Evolutionary conservation across 2,797 vertebrate species (phyloP), one percentile per base, ranked within the genome.

Genomic region (Okamejei kenojei): DNA sequence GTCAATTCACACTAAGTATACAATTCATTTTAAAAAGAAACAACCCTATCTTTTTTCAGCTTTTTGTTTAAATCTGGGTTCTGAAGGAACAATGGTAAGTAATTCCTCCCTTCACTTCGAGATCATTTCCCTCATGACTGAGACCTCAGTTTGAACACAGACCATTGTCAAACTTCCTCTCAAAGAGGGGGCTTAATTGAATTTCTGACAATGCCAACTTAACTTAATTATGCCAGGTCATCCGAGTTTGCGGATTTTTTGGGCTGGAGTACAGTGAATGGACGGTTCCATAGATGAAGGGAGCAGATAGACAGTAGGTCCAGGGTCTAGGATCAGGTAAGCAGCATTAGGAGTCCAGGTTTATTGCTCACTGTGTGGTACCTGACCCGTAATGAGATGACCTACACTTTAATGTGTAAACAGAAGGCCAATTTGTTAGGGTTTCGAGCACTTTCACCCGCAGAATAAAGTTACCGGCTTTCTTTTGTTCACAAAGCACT

Each of bases 341-440:
- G 61, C 19, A 88, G n/a, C 17, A 88, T 0, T 2, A 35, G 15
- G 26, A 63, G n/a, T 23, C 61, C 84, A 68, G 17, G 61, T 68
- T 32, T 88, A 63, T 21, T 21, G 63, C 63, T 88, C 84, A 68
- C 84, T 88, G 63, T 88, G 84, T 88, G 84, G 63, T 68, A 88
- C 29, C 17, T 68, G 63, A 88, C 68, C 63, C 63, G n/a, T 71
- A 92, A 76, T 54, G 73, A 71, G 26, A 17, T 13, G 54, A 92
- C 38, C 23, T 73, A 45, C 73, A 74, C 90, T 71, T 92, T 76
- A 76, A 92, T 54, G 35, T 35, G 71, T 38, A 76, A 92, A 92
- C 68, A 92, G 38, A 92, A 76, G 71, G 35, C 71, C n/a, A 76
- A 76, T 92, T 92, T 54, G 90, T 92, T 29, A 76, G 54, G 90